Base-by-base conservation (phyloP, 37 sponge, comb jelly and placozoan species). In the Agelas oroides region DNA sequence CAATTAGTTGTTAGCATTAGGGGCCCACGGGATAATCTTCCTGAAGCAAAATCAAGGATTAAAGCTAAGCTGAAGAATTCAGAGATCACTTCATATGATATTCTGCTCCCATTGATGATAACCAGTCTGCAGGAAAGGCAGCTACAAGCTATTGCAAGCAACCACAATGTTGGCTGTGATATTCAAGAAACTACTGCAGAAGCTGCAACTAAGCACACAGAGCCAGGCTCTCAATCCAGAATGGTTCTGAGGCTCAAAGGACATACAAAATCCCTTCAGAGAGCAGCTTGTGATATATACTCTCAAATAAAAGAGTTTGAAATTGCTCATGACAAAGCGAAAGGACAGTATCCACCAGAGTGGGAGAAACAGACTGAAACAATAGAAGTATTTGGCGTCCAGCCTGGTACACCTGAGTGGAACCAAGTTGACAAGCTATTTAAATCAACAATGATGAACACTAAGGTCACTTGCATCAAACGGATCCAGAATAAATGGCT, bases 401-500 rank as follows among this genome's bases (percentile, higher is more conserved):
- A 28, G 24, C 28, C 24, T 13, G 28, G 64, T 5, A 30, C 64
- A 62, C 5, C 28, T 8, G 64, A 62, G 64, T 62, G 64, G 64
- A 62, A 24, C 5, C 2, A 62, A 11, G 28, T 62, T 62, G 2
- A 2, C 2, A 62, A 62, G 24, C 64, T 8, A 24, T 30, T 62
- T 5, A 62, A 28, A 28, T 24, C 24, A 62, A 62, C 64, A 2
- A 62, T 62, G 11, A 5, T 2, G 5, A 30, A 62, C 30, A 8
- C 30, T 71, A 71, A 15, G 3, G 65, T 85, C 31, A 20, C 63
- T 12, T 56, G 38, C 32, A 28, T 85, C 8, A 71, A 87, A 20
- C 72, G 87, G 31, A 79, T 87, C 24, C 87, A 87, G 74, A 87
- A 87, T 71, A 17, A 41, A 53, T 87, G 80, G 87, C 63, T 87